Evolutionary conservation across 2,888 invertebrate genomes (phyloP).

Genomic region (Petrophora chlorosata): DNA sequence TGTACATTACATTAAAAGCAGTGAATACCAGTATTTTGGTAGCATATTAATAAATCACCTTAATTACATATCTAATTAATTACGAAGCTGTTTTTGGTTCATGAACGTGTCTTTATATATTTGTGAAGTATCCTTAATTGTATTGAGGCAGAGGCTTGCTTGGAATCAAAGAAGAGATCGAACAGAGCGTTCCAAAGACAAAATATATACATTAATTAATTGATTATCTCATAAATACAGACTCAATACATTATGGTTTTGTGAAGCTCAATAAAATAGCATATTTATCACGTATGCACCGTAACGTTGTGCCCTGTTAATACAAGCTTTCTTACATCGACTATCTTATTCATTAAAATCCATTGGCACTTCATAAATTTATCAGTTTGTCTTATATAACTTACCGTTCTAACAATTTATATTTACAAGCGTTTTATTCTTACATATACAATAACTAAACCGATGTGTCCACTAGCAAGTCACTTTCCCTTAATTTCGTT

Average conservation of each 20-base stretch:
- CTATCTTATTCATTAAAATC: slow-evolving; percentile 9
- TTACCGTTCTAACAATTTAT: not conserved
- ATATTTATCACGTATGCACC: no score
- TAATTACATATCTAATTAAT: not conserved
- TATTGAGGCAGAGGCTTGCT: no score
- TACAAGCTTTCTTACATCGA: slow-evolving; percentile 4
- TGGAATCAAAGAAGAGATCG: no score
- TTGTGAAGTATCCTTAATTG: no score
- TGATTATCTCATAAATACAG: no score
- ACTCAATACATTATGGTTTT: no score
- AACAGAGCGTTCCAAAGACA: no score
- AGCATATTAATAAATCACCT: slow-evolving; percentile 9
- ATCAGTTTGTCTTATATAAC: not conserved
- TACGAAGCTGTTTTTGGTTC: slow-evolving; percentile 9
- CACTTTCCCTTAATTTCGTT: not conserved
- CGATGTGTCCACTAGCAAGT: not conserved
- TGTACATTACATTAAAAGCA: slow-evolving; percentile 41
- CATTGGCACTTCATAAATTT: slow-evolving; percentile 23
- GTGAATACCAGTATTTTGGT: slow-evolving; percentile 10
- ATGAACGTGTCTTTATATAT: slow-evolving; percentile 22
- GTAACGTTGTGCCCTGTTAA: not conserved
- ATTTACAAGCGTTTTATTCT: slow-evolving; percentile 25
- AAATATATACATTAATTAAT: no score
- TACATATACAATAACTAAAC: not conserved
- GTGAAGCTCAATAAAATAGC: no score